Base-by-base conservation (phyloP, 2,113 vertebrate species). In the Chaenocephalus aceratus region DNA sequence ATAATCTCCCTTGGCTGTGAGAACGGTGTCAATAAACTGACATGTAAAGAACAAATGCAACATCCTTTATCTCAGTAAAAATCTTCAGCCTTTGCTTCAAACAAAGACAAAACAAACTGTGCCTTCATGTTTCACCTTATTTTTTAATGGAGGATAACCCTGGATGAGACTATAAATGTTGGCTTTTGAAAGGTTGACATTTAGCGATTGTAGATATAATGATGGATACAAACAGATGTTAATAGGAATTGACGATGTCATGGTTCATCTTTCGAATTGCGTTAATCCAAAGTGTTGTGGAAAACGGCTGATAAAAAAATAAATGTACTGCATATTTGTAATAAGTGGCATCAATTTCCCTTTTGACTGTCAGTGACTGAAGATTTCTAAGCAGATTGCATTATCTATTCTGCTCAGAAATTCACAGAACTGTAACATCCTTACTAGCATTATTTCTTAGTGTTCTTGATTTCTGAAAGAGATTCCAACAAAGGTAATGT, bases 1-100 rank as follows among this genome's bases (percentile, higher is more conserved):
- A 92, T 90, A 92, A 95, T 93, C 92, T 94, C 72, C 66, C 77
- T 84, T 86, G 81, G 74, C 88, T 84, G 81, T 62, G 57, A 86
- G 85, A 94, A 92, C 52, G 72, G 75, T 93, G 94, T 93, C 93
- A 93, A 91, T 95, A 94, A 93, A 94, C 85, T 84, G 75, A 86
- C 81, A 89, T 72, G 91, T 90, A 91, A 89, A 90, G 88, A 94
- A 95, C 91, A 94, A 94, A 90, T 71, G 86, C 71, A 82, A 45
- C 66, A 73, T 72, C 89, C 75, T 90, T 94, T 88, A 93, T 94
- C 89, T 88, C 21, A 10, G 59, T 70, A 58, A 85, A 92, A 92
- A 89, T 93, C 86, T 84, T 84, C 81, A 86, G 67, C 84, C 81
- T 89, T 86, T 83, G 77, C 87, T 89, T 90, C 77, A 91, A 89